Evolutionary conservation across 1,140 invertebrate genomes (phyloP).

Genomic region (Lepidurus arcticus): DNA sequence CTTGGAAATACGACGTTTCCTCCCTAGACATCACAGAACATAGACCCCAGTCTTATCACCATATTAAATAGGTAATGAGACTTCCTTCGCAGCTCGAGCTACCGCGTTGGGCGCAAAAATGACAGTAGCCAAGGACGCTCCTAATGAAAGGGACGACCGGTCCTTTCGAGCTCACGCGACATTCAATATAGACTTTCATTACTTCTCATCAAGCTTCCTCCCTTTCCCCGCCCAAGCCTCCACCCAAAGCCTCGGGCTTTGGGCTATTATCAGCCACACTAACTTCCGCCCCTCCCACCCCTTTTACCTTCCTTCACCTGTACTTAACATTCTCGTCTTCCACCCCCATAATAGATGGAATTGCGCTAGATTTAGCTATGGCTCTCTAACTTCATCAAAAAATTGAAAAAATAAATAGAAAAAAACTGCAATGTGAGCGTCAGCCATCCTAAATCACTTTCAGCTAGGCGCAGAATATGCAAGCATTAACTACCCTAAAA

Average conservation of each 20-base stretch:
- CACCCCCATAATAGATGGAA: neutral
- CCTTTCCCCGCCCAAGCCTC: neutral
- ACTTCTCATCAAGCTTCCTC: neutral
- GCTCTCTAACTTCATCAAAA: too few relatives aligned
- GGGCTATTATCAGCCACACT: neutral
- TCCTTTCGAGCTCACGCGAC: conserved; percentile 1
- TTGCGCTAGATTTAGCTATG: neutral
- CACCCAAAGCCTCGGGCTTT: neutral
- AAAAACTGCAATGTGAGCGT: too few relatives aligned
- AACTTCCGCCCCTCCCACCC: neutral
- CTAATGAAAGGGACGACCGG: neutral
- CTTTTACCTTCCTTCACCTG: neutral
- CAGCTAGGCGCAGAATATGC: too few relatives aligned
- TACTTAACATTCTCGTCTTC: neutral
- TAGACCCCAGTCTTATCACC: neutral
- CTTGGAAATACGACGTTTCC: too few relatives aligned
- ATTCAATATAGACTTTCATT: conserved; percentile 22
- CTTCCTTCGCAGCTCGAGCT: neutral
- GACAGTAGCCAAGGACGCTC: neutral
- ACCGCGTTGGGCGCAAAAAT: neutral
- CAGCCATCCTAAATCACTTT: too few relatives aligned
- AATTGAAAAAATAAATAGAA: too few relatives aligned
- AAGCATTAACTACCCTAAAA: too few relatives aligned
- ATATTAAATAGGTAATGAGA: conserved; percentile 11
- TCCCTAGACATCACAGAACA: too few relatives aligned